phyloP scores from a whole-genome alignment of 1,140 invertebrate genomes.

The Cepaea nemoralis region DNA sequence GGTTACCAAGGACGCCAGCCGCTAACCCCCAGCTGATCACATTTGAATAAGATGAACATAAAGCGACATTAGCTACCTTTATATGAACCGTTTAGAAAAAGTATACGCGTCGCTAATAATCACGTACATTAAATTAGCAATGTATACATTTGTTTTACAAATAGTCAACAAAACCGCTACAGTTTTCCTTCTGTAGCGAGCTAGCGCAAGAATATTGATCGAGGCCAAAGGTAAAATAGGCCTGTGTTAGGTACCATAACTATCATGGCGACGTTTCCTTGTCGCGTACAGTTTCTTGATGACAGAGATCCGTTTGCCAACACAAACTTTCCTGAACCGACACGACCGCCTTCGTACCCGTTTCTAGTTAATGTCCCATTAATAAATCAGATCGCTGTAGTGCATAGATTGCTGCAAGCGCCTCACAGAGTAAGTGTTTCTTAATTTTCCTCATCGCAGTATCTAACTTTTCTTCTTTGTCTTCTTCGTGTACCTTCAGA shows the following conservation, averaged over 20 bases:
- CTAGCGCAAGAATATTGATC: conserved; percentile 31
- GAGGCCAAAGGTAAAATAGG: conserved; percentile 52
- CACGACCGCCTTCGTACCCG: conserved; percentile 90
- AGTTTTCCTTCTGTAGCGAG: background rate
- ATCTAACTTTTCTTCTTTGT: too few species aligned
- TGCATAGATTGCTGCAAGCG: conserved; percentile 89
- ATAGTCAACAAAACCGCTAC: background rate
- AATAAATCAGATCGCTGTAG: conserved; percentile 93
- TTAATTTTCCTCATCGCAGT: too few species aligned
- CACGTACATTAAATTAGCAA: too few species aligned
- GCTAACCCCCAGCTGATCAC: too few species aligned
- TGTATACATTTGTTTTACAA: background rate
- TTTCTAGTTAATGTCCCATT: conserved; percentile 92
- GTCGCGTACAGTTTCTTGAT: conserved; percentile 95
- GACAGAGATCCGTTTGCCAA: conserved; percentile 95
- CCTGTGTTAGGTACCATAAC: conserved; percentile 41
- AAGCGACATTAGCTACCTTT: too few species aligned
- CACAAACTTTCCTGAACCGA: conserved; percentile 92
- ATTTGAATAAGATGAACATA: too few species aligned
- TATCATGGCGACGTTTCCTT: conserved; percentile 79
- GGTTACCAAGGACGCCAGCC: too few species aligned
- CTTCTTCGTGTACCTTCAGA: too few species aligned
- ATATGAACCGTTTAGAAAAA: too few species aligned
- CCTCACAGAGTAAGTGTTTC: conserved; percentile 90
- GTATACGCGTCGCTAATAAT: too few species aligned